Conservation (phyloP, 2,888 invertebrate species). For the Pomacea canaliculata region DNA sequence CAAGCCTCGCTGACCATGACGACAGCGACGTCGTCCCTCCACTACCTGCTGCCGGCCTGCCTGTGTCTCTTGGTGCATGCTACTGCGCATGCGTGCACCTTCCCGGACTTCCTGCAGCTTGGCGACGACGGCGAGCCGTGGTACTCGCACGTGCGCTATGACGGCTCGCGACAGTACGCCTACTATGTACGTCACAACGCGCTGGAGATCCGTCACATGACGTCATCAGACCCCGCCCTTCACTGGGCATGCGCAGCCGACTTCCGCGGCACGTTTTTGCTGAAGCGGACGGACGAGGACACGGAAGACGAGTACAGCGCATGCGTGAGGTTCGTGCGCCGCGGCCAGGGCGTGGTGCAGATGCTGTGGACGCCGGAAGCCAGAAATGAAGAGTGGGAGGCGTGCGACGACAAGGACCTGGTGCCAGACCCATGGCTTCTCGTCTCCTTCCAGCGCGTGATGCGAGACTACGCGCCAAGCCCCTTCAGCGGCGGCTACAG, state of each 20-base stretch:
- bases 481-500: conserved; percentile 60
- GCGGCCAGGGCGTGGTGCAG: conserved; percentile 40
- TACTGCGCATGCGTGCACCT: conserved; percentile 26
- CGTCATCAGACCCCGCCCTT: neutral
- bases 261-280: conserved; percentile 28
- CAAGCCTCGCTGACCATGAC: neutral
- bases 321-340: conserved; percentile 32
- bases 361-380: conserved; percentile 41
- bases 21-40: neutral
- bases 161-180: conserved; percentile 27
- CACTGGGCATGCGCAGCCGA: conserved; percentile 35
- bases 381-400: conserved; percentile 23
- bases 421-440: conserved; percentile 51
- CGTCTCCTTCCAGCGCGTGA: conserved; percentile 41
- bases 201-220: conserved; percentile 28
- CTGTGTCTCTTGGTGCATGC: conserved; percentile 4
- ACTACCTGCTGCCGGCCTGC: neutral
- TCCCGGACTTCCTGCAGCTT: conserved; percentile 30
- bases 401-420: conserved; percentile 44
- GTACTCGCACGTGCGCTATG: conserved; percentile 32
- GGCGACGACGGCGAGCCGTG: conserved; percentile 30
- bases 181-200: conserved; percentile 30
- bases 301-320: conserved; percentile 21
- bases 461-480: conserved; percentile 46
- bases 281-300: conserved; percentile 28